A percentile compares a stretch with the other conserved stretches of the same genome.
phyloP scores from a whole-genome alignment of 2,888 invertebrate species.

The Cheilosia vulpina region DNA sequence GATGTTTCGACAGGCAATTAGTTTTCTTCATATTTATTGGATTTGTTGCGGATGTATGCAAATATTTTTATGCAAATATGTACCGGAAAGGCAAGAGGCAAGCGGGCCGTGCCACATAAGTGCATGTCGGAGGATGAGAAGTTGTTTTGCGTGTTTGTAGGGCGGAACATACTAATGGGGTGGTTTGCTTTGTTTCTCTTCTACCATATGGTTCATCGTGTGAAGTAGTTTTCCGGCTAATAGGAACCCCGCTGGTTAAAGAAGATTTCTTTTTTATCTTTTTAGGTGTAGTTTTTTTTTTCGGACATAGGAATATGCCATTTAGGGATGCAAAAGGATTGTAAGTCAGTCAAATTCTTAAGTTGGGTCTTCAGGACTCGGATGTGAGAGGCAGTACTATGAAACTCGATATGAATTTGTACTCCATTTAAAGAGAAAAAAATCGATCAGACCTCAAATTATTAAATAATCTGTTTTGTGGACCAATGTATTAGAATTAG shows the following conservation, averaged over 20 bases:
- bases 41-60: constrained; percentile 28
- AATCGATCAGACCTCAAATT: too few relatives aligned
- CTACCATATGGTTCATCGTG: constrained; percentile 4
- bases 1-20: constrained; percentile 31
- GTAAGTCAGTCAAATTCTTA: too few relatives aligned
- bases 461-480: too few relatives aligned
- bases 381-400: too few relatives aligned
- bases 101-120: neutral
- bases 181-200: constrained; percentile 16
- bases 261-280: neutral
- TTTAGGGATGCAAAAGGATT: too few relatives aligned
- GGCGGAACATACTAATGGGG: constrained; percentile 40
- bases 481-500: too few relatives aligned
- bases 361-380: too few relatives aligned
- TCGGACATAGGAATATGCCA: too few relatives aligned
- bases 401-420: too few relatives aligned
- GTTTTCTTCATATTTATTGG: constrained; percentile 23
- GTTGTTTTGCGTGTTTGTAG: constrained; percentile 23
- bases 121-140: constrained; percentile 20
- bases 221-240: constrained; percentile 3
- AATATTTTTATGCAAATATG: constrained; percentile 42
- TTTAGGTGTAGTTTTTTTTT: too few relatives aligned
- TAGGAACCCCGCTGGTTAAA: constrained; percentile 30
- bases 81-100: constrained; percentile 2
- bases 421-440: too few relatives aligned